phyloP scores from a whole-genome alignment of 2,888 invertebrate species.

The Dryococelus australis region DNA sequence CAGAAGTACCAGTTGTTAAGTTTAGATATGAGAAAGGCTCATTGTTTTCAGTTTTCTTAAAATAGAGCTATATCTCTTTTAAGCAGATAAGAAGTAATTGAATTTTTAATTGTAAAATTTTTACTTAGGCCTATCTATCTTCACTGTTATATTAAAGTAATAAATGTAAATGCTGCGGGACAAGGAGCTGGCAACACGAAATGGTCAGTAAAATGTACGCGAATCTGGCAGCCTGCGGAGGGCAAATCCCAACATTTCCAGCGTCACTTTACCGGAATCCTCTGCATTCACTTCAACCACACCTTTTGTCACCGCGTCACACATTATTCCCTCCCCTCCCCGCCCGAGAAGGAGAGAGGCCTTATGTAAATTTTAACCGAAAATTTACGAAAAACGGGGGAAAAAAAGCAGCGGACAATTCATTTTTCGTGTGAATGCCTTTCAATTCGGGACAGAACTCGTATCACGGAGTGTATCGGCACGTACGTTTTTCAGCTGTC shows the following conservation, averaged over 20 bases:
- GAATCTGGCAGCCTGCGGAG: no score
- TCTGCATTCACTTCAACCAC: background rate
- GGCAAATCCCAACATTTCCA: background rate
- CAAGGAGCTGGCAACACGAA: no score
- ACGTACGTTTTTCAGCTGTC: background rate
- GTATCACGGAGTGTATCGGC: background rate
- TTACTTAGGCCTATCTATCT: no score
- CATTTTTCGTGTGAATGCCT: slow-evolving; percentile 1
- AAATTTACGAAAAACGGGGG: background rate
- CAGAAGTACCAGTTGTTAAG: no score
- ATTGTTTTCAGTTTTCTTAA: no score
- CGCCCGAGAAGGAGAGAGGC: background rate
- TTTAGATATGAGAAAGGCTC: no score
- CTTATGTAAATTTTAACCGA: background rate
- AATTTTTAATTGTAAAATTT: no score
- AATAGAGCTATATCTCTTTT: no score
- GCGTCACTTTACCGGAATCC: background rate
- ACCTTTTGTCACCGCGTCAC: background rate
- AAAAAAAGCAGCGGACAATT: background rate
- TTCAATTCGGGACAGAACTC: background rate
- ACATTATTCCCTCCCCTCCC: background rate
- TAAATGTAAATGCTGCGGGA: no score
- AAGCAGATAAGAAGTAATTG: no score
- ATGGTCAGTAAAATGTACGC: no score
- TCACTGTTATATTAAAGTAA: no score